phyloP scores from a whole-genome alignment of 2,888 invertebrate species.

The Camptogramma bilineatum region DNA sequence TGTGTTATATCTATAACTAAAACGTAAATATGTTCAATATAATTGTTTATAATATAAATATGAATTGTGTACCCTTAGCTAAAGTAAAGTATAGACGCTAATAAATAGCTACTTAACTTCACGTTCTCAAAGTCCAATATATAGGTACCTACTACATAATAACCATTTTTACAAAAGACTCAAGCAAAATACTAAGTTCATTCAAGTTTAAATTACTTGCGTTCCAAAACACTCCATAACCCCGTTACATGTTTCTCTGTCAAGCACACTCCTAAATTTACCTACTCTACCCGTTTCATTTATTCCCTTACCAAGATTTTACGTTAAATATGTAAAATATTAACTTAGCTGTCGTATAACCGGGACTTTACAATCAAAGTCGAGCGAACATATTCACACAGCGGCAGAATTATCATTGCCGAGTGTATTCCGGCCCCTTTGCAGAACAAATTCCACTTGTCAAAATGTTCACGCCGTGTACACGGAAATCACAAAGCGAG shows the following conservation, averaged over 20 bases:
- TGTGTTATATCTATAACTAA: neutral
- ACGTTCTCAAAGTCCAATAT: neutral
- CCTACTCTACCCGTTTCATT: constrained; percentile 16
- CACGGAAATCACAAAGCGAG: constrained; percentile 77
- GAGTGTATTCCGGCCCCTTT: constrained; percentile 61
- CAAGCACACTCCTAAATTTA: constrained; percentile 27
- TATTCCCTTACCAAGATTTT: constrained; percentile 25
- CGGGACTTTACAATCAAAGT: constrained; percentile 46
- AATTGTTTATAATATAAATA: too few relatives aligned
- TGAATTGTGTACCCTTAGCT: too few relatives aligned
- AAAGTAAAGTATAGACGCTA: too few relatives aligned
- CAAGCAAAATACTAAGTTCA: neutral
- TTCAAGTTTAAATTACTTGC: constrained; percentile 1
- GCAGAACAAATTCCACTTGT: constrained; percentile 79
- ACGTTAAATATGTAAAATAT: constrained; percentile 31
- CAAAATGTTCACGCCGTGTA: constrained; percentile 80
- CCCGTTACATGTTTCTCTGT: constrained; percentile 23
- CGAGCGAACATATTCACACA: constrained; percentile 46
- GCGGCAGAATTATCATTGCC: constrained; percentile 60
- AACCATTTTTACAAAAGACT: neutral
- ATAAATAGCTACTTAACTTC: neutral
- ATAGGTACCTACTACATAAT: neutral
- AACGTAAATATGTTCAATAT: too few relatives aligned
- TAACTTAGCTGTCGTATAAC: constrained; percentile 25
- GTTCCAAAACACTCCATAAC: constrained; percentile 14